Conservation (phyloP, 2,888 invertebrate genomes). For the Nebria brevicollis region DNA sequence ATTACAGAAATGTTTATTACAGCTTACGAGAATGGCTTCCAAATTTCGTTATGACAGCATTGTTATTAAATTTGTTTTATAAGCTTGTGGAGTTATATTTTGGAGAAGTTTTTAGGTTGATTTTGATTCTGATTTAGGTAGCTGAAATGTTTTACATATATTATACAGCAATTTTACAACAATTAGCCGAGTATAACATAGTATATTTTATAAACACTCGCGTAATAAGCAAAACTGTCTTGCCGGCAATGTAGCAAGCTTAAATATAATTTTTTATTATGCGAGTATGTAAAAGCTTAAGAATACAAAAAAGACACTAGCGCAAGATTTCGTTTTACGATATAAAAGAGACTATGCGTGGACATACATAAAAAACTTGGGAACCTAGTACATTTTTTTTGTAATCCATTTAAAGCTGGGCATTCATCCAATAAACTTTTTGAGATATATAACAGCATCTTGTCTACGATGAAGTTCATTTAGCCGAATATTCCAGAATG, state of each 20-base stretch:
- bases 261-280: neutral
- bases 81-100: neutral
- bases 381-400: neutral
- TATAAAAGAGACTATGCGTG: constrained; percentile 5
- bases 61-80: constrained; percentile 1
- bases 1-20: neutral
- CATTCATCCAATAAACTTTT: constrained; percentile 43
- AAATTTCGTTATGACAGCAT: neutral
- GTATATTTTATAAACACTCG: too few species aligned
- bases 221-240: too few species aligned
- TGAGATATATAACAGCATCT: constrained; percentile 39
- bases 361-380: constrained; percentile 2
- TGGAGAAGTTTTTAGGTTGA: neutral
- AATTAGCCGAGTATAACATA: too few species aligned
- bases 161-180: too few species aligned
- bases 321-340: neutral
- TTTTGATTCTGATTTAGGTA: neutral
- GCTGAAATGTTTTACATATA: neutral
- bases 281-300: neutral
- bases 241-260: neutral
- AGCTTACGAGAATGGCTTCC: neutral
- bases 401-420: constrained; percentile 44
- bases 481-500: constrained; percentile 39
- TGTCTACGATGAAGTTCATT: constrained; percentile 37
- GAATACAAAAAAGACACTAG: neutral